Base-by-base conservation (phyloP, 2,113 vertebrate genomes). In the Lates calcarifer region DNA sequence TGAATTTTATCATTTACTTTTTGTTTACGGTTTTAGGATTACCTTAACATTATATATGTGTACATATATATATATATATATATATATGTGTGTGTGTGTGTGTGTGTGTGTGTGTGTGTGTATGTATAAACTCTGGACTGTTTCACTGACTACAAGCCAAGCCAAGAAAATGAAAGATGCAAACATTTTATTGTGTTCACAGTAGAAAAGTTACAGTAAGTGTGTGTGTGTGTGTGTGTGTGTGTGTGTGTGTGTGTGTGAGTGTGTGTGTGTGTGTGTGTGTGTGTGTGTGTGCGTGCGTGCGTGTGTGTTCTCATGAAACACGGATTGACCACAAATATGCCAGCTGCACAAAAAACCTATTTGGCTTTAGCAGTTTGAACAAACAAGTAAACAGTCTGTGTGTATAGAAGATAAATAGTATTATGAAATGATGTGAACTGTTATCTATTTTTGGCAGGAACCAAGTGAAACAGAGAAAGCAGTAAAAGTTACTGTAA, bases 381-480 rank as follows among this genome's bases (percentile, higher is more conserved):
- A 53, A 12, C 51, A 53, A 53, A 53, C 51, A 53, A 53, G 22
- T 53, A 53, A 53, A 53, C n/a, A n/a, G 51, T 53, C 51, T 53
- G n/a, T 53, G 51, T 53, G 51, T 26, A 53, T 53, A 24, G n/a
- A 4, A 53, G 51, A 53, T 53, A 53, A 53, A 53, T 3, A 53
- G 51, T 53, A 53, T 24, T 53, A 26, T 12, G 51, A 53, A 53
- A 53, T 53, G 26, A 53, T 5, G 22, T 53, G 51, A 53, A 26
- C 51, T 26, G n/a, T 53, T 53, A 24, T 53, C 12, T 53, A 10
- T 53, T 24, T 53, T 13, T 24, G 26, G 51, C n/a, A 26, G 51
- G n/a, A 11, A 5, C n/a, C n/a, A 53, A 53, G 26, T 26, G n/a
- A 22, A 49, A 49, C 20, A 49, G 20, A 49, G 20, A 22, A 20